Conservation (phyloP, 1,140 invertebrate genomes). For the Paraescarpia echinospica region DNA sequence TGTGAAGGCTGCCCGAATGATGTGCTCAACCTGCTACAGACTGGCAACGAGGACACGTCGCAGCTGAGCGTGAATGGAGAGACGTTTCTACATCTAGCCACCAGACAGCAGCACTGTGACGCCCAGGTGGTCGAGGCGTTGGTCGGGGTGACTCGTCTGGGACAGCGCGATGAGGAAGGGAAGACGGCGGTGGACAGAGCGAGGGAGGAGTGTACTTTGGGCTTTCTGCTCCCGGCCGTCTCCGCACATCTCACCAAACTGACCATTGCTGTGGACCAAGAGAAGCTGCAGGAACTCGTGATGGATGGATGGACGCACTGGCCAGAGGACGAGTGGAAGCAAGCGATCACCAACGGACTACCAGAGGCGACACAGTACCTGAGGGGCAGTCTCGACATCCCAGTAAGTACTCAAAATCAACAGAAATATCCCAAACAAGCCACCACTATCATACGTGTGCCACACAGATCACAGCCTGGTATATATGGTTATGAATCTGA, state of each 20-base stretch:
- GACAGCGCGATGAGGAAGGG: constrained; percentile 1
- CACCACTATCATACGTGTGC: too few species aligned
- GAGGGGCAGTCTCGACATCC: not conserved
- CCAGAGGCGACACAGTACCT: constrained; percentile 1
- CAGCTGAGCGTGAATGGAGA: not conserved
- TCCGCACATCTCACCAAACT: not conserved
- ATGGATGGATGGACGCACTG: constrained; percentile 11
- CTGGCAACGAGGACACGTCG: not conserved
- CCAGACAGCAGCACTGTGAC: not conserved
- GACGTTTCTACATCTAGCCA: not conserved
- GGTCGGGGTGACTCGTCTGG: not conserved
- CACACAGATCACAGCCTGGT: too few species aligned
- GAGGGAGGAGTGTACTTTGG: not conserved
- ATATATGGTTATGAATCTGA: too few species aligned
- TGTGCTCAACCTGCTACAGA: not conserved
- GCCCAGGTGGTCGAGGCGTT: not conserved
- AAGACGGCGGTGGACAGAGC: constrained; percentile 9
- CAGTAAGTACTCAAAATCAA: not conserved
- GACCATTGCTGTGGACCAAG: not conserved
- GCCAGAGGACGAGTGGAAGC: constrained; percentile 5
- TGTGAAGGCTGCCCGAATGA: not conserved
- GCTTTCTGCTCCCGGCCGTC: not conserved
- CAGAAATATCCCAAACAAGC: too few species aligned
- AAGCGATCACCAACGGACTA: not conserved
- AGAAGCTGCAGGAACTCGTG: constrained; percentile 16